Evolutionary conservation across 2,797 vertebrate genomes (phyloP), one percentile per base, ranked within the genome.

Genomic region (Malacoraja senta): DNA sequence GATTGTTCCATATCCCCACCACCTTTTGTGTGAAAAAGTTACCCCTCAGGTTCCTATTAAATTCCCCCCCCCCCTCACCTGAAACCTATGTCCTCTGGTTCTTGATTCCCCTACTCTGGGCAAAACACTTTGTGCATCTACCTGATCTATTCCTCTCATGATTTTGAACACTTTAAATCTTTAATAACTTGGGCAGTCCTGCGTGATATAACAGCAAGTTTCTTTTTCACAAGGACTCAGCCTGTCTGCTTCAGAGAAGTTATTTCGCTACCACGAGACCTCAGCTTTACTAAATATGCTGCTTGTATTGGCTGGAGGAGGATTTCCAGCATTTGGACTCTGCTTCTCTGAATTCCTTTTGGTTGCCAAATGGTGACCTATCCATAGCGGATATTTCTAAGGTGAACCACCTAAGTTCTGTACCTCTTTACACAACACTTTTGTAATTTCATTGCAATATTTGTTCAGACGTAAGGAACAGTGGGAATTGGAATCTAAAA

Each of bases 311-410:
- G 96, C 97, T 91, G 83, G 97, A 0, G 98, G 99, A 0, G 98
- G 98, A 65, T 53, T 95, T 1, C 96, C 99, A 94, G 98, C 98
- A 93, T 99, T 98, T 83, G 98, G 98, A 44, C 96, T 99, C 93
- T 98, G 98, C 94, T 99, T 98, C 96, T 99, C 99, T 0, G 98
- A 99, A 96, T 99, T 99, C 95, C 97, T 99, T 93, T 96, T 99
- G 32, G 98, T 99, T 94, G 98, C 98, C 92, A 96, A 97, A 93
- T 98, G 98, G 35, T 99, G 98, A 94, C 0, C 96, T 99, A 65
- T 99, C 98, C 94, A 97, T 99, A 91, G 97, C 98, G 35, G 99
- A 98, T 94, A 98, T 99, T 94, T 99, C 99, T 95, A 99, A 99
- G 98, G 98, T 98, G 95, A 93, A 93, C 24, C 68, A 74, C 15